A percentile compares a stretch with the other conserved stretches of the same genome.
Conservation (phyloP, 2,113 vertebrate genomes). For the Ictalurus furcatus region DNA sequence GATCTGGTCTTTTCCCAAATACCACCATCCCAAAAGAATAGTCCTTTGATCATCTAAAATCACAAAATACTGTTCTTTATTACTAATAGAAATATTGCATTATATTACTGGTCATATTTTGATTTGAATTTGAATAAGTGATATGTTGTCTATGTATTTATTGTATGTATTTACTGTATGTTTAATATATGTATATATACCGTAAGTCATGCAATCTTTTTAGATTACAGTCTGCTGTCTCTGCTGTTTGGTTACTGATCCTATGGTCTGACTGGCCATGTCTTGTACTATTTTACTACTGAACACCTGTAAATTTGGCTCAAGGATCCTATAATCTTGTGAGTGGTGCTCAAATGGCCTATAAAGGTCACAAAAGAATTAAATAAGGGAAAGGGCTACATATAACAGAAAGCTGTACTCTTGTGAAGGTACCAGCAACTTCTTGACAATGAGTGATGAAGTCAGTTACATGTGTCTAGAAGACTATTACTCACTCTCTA, state of each 20-base stretch:
- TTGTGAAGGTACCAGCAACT: slow-evolving; percentile 22
- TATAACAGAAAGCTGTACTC: slow-evolving; percentile 34
- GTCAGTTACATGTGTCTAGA: slow-evolving; percentile 36
- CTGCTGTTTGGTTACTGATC: background rate
- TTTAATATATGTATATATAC: too few species aligned
- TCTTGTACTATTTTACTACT: background rate
- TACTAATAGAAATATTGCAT: background rate
- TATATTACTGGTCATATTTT: background rate
- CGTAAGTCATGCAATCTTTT: background rate
- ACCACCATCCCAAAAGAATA: background rate
- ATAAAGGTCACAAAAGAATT: slow-evolving; percentile 16
- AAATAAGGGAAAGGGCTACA: slow-evolving; percentile 6
- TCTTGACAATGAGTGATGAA: slow-evolving; percentile 43
- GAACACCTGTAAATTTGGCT: background rate
- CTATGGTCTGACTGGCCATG: background rate
- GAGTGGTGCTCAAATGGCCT: slow-evolving; percentile 44
- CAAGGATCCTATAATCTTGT: slow-evolving; percentile 14
- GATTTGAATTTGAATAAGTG: background rate
- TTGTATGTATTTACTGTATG: too few species aligned
- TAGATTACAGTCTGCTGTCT: background rate
- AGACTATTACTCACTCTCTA: slow-evolving; percentile 12
- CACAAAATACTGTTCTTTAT: background rate
- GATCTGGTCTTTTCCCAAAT: background rate
- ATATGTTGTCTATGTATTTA: background rate
- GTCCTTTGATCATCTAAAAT: background rate